A percentile compares a stretch with the other conserved stretches of the same genome.
Evolutionary conservation across 2,113 vertebrate species (phyloP).

Genomic region (Mugil cephalus): DNA sequence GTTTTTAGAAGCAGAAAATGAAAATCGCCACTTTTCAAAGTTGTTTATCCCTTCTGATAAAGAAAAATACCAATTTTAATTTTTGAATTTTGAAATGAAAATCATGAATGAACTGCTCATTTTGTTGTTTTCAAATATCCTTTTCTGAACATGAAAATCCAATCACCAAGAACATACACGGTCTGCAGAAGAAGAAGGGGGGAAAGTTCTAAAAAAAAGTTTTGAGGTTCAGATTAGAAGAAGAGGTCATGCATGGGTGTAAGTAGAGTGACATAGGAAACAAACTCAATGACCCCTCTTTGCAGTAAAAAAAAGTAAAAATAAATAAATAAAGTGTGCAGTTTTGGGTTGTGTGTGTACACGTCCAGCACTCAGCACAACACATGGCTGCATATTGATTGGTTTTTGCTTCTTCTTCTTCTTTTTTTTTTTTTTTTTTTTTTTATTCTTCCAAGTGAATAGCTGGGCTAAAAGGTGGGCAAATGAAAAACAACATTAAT

Average conservation of each 20-base stretch:
- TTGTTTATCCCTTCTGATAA: no score
- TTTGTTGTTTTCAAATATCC: no score
- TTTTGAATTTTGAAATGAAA: no score
- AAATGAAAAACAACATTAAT: slow-evolving; percentile 83
- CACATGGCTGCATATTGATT: slow-evolving; percentile 64
- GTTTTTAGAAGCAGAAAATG: no score
- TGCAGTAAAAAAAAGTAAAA: slow-evolving; percentile 7
- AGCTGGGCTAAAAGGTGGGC: slow-evolving; percentile 66
- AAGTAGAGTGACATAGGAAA: slow-evolving; percentile 32
- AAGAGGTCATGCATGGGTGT: slow-evolving; percentile 10
- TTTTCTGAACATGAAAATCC: no score
- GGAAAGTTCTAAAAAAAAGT: no score
- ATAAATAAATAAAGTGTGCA: not conserved
- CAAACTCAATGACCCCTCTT: slow-evolving; percentile 29
- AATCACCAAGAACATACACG: no score
- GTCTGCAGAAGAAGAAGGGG: no score
- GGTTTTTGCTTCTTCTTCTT: slow-evolving; percentile 38
- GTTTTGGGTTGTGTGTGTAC: slow-evolving; percentile 7
- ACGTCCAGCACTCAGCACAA: slow-evolving; percentile 43
- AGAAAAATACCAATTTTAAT: no score
- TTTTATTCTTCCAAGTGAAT: slow-evolving; percentile 53
- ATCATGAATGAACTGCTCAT: no score
- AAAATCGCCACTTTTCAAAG: no score
- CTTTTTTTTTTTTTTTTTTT: slow-evolving; percentile 36
- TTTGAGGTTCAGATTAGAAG: slow-evolving; percentile 13